Evolutionary conservation across 2,888 invertebrate species (phyloP), one percentile per base, ranked within the genome.

Genomic region (Epirrita christyi): DNA sequence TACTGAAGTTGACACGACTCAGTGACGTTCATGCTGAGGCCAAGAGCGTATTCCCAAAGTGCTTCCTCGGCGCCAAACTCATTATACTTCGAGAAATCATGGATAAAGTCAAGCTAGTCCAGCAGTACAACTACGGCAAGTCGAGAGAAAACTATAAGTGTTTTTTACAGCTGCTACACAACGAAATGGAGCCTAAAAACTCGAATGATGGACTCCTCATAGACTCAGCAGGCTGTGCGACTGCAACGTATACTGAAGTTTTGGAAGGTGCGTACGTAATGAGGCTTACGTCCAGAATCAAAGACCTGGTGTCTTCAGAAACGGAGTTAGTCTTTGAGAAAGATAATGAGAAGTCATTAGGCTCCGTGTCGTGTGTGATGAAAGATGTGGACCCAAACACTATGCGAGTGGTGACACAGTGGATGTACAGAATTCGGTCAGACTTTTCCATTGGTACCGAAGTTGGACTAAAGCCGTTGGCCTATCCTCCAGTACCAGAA

Each of bases 81-180:
- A 70, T 83, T 7, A 72, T 91, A 21, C 65, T 85, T 47, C 75
- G 90, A 43, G 86, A 88, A 63, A 71, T 91, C 49, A 68, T 88
- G 71, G 83, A 90, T 47, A 88, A 80, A 56, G 86, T 92, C 34
- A 89, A 85, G 60, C 64, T 92, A 11, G 78, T 85, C 14, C 92
- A 92, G 68, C 83, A 89, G 46, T 92, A 92, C 71, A 88, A 84
- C 64, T 89, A 80, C 54, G 88, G 88, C 2, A 85, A 80, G 60
- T 73, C 86, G 0, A 88, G 81, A 52, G 87, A 90, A 1, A 67
- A 80, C 0, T 83, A 88, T 67, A 84, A 80, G 55, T 83, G 83
- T 50, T 89, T 78, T 63, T 68, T 79, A 14, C 83, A 85, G 15
- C 66, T 90, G 41, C 72, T 92, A 11, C 81, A 91, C 63, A 89